Percentiles rank a stretch among this genome's conserved stretches.
phyloP scores from a whole-genome alignment of 2,797 vertebrate genomes.

The Loriculus beryllinus region DNA sequence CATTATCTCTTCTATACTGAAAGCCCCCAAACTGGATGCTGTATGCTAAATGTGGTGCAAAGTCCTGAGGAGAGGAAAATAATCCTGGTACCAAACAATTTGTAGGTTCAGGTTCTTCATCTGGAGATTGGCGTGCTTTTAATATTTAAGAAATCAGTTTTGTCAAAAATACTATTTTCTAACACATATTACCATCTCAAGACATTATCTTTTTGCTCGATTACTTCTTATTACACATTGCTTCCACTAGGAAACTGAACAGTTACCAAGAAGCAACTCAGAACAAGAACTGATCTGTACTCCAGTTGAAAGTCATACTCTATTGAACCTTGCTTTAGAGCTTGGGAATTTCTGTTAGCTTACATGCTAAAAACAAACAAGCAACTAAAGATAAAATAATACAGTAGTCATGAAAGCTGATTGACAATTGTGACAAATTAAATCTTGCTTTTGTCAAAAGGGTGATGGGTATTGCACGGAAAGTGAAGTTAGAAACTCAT shows the following conservation, averaged over 20 bases:
- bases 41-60: not conserved
- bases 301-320: not conserved
- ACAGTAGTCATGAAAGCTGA: not conserved
- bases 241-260: not conserved
- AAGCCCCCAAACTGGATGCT: rapidly evolving
- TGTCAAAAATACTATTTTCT: not conserved
- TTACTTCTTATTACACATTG: not conserved
- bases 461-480: not conserved
- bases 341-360: not conserved
- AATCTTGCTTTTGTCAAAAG: not conserved
- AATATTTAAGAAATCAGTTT: not conserved
- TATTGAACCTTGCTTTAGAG: not conserved
- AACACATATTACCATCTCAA: not conserved
- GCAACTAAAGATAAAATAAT: not conserved
- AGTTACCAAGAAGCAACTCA: not conserved
- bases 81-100: not conserved
- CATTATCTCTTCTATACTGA: not conserved
- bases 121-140: not conserved
- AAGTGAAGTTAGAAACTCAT: not conserved
- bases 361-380: not conserved
- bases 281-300: not conserved
- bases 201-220: not conserved
- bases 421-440: not conserved
- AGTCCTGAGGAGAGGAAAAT: not conserved
- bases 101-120: not conserved